Percentiles rank a stretch among this genome's conserved stretches.
Conservation (phyloP, 2,888 invertebrate species). For the Amiota communis region DNA sequence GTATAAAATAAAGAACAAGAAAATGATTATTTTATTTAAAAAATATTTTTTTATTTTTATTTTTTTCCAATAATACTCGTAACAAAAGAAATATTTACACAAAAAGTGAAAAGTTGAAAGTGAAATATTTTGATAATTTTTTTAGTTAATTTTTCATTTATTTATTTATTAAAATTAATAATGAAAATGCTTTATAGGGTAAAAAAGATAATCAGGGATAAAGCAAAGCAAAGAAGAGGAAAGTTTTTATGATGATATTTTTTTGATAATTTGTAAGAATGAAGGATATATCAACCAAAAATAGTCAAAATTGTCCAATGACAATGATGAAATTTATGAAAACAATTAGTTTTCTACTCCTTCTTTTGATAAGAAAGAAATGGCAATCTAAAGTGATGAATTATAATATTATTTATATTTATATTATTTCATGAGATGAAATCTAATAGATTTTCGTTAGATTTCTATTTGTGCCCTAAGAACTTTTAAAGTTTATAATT, state of each 20-base stretch:
- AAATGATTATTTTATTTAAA: constrained; percentile 22
- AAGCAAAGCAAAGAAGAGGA: neutral
- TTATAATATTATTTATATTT: too few species aligned
- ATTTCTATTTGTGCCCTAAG: neutral
- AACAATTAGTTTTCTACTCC: too few species aligned
- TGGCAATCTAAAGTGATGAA: too few species aligned
- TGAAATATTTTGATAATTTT: constrained; percentile 1
- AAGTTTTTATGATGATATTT: neutral
- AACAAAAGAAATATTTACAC: constrained; percentile 4
- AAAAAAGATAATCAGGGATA: constrained; percentile 25
- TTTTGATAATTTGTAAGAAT: too few species aligned
- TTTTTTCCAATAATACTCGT: constrained; percentile 16
- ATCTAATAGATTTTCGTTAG: too few species aligned
- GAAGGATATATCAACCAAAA: too few species aligned
- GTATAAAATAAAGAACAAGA: constrained; percentile 9
- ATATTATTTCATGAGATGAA: too few species aligned
- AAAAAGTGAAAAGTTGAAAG: constrained; percentile 8
- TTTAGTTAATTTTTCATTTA: neutral
- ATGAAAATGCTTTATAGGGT: neutral
- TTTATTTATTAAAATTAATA: neutral
- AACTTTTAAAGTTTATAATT: too few species aligned
- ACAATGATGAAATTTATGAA: too few species aligned
- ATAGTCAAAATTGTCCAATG: too few species aligned
- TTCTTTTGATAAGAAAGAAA: too few species aligned
- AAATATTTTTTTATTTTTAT: neutral